phyloP scores from a whole-genome alignment of 2,797 vertebrate species.

The Phataginus tricuspis region DNA sequence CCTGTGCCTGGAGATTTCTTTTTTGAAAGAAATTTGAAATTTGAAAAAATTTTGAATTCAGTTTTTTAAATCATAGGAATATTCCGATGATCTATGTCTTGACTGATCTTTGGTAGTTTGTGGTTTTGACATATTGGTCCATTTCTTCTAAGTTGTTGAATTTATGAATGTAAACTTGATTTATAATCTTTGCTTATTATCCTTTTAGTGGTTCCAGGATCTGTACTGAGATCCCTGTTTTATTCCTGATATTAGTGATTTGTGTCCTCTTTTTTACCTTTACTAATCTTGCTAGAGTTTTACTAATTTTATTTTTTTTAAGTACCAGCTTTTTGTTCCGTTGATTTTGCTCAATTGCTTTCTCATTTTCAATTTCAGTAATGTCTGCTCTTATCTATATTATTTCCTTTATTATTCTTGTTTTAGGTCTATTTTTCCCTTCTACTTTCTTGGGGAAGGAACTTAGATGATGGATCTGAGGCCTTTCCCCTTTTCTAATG shows the following conservation, averaged over 20 bases:
- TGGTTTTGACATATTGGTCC: neutral
- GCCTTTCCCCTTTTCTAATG: conserved; percentile 5
- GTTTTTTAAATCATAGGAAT: neutral
- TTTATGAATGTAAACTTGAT: neutral
- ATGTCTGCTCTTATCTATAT: neutral
- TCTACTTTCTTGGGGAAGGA: neutral
- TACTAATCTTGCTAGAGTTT: neutral
- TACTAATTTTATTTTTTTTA: neutral
- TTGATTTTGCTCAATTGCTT: neutral
- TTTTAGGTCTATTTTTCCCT: neutral
- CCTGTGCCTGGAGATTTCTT: neutral
- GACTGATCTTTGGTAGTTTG: neutral
- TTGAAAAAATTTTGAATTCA: neutral
- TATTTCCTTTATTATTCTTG: conserved; percentile 8
- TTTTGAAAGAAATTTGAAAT: neutral
- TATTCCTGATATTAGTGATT: neutral
- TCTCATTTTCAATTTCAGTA: conserved; percentile 35
- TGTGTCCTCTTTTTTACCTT: neutral
- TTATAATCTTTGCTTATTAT: conserved; percentile 22
- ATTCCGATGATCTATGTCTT: neutral
- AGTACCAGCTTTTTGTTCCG: neutral
- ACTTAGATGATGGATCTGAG: neutral
- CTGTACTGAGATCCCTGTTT: neutral
- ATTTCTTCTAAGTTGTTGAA: neutral
- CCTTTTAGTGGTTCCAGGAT: neutral